phyloP scores from a whole-genome alignment of 2,797 vertebrate genomes.

The Tapirus indicus region DNA sequence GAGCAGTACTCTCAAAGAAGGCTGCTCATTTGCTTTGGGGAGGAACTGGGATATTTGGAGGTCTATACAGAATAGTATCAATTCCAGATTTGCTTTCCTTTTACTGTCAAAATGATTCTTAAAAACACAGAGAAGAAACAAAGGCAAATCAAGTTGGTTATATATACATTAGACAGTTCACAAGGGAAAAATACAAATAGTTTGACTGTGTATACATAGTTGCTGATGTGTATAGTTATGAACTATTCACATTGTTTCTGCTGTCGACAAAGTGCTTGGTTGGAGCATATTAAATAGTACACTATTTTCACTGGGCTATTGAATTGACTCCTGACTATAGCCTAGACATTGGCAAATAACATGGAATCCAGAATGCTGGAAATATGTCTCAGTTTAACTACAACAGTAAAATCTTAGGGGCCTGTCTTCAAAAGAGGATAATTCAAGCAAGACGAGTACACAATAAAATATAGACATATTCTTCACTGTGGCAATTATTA shows the following conservation, averaged over 20 bases:
- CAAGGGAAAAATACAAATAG: neutral
- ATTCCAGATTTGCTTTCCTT: constrained; percentile 37
- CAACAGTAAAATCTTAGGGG: constrained; percentile 52
- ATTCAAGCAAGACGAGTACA: constrained; percentile 6
- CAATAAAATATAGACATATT: constrained; percentile 27
- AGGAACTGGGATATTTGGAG: neutral
- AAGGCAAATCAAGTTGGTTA: neutral
- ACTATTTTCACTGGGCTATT: constrained; percentile 36
- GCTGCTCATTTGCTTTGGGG: neutral
- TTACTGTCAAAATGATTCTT: neutral
- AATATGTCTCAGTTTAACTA: constrained; percentile 66
- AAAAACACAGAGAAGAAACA: constrained; percentile 28
- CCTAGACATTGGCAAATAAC: neutral
- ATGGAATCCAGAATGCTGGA: neutral
- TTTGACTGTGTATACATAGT: neutral
- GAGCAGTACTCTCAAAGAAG: neutral
- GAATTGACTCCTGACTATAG: neutral
- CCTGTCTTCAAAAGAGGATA: constrained; percentile 43
- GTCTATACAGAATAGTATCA: neutral
- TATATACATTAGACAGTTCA: neutral
- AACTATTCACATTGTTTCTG: neutral
- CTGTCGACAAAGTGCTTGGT: neutral
- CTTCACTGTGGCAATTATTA: neutral
- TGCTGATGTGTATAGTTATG: constrained; percentile 1
- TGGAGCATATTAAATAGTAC: neutral